Evolutionary conservation across 2,888 invertebrate species (phyloP).

Genomic region (Tolmerus cingulatus): DNA sequence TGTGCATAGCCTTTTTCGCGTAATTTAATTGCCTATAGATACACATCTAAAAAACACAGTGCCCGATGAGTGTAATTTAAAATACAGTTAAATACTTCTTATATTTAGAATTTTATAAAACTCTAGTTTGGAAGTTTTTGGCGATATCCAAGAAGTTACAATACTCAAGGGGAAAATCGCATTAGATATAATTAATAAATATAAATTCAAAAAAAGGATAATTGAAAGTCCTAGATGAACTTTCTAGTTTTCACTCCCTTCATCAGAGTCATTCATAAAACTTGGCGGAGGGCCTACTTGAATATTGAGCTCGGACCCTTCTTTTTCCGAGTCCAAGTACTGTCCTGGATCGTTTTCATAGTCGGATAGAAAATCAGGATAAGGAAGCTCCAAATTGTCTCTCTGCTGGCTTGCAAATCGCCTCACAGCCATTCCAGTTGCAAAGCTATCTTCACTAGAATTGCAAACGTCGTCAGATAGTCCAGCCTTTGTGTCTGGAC

Average conservation of each 20-base stretch:
- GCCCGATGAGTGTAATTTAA: not conserved
- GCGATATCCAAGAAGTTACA: not conserved
- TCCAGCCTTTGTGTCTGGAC: constrained; percentile 59
- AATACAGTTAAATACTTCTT: not conserved
- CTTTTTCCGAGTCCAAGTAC: constrained; percentile 69
- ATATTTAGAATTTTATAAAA: not conserved
- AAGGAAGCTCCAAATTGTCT: constrained; percentile 66
- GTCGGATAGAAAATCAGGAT: constrained; percentile 64
- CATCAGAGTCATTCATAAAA: constrained; percentile 77
- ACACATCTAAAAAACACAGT: not conserved
- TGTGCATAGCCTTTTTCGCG: not conserved
- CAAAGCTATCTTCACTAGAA: constrained; percentile 61
- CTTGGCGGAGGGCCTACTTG: constrained; percentile 80
- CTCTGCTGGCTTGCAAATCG: constrained; percentile 36
- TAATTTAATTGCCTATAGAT: not conserved
- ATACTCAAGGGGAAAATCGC: not conserved
- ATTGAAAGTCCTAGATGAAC: not conserved
- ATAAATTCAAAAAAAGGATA: not conserved
- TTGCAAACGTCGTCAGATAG: constrained; percentile 62
- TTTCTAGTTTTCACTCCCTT: constrained; percentile 60
- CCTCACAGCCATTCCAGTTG: constrained; percentile 53
- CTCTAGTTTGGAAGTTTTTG: not conserved
- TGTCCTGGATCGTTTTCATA: constrained; percentile 66
- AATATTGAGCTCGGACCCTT: constrained; percentile 79
- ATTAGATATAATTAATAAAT: not conserved